Percentiles rank a stretch among this genome's conserved stretches.
phyloP scores from a whole-genome alignment of 2,797 vertebrate species.

The Miichthys miiuy region DNA sequence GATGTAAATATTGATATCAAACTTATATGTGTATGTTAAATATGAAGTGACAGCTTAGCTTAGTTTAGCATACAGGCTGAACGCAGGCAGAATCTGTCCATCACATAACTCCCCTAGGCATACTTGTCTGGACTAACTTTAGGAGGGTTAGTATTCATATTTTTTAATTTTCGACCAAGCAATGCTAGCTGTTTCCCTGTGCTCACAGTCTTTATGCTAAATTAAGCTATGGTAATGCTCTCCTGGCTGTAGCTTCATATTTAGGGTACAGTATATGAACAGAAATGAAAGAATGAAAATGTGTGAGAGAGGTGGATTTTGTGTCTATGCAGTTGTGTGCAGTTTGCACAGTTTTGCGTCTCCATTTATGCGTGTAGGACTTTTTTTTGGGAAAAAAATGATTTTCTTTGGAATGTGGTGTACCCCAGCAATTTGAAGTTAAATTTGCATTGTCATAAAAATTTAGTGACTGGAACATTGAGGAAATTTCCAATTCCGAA shows the following conservation, averaged over 20 bases:
- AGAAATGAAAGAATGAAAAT: background rate
- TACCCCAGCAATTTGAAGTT: background rate
- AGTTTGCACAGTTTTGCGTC: background rate
- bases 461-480: background rate
- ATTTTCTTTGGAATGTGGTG: background rate
- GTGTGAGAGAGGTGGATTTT: fast-evolving
- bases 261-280: background rate
- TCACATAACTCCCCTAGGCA: too few species aligned
- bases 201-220: too few species aligned
- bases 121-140: too few species aligned
- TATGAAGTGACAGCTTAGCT: background rate
- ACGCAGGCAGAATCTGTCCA: too few species aligned
- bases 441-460: background rate
- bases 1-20: background rate
- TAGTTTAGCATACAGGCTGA: background rate
- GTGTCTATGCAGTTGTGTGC: background rate
- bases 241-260: background rate
- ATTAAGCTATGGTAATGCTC: background rate
- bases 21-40: background rate
- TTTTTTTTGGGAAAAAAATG: too few species aligned
- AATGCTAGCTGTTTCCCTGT: background rate
- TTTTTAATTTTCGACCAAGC: too few species aligned
- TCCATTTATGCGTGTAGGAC: background rate
- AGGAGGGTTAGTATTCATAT: too few species aligned
- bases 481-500: background rate